Evolutionary conservation across 2,113 vertebrate species (phyloP).

Genomic region (Brachypteracias leptosomus): DNA sequence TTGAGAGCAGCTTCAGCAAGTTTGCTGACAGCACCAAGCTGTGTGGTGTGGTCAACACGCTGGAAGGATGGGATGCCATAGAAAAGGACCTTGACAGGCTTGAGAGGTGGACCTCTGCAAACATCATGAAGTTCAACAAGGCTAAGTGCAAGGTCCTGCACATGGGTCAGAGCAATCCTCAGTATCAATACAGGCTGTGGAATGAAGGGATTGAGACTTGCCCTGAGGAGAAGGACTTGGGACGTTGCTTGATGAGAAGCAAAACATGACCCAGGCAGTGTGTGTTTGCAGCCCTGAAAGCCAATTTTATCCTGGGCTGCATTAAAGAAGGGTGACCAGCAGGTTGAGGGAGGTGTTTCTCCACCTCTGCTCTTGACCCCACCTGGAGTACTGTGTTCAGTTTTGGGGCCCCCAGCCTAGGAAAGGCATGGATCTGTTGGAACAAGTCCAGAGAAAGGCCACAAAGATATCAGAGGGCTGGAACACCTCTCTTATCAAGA

Average conservation of each 20-base stretch:
- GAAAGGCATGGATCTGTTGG: neutral
- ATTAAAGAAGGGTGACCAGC: neutral
- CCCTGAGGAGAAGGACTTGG: neutral
- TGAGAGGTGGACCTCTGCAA: neutral
- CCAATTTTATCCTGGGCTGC: neutral
- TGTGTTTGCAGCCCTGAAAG: neutral
- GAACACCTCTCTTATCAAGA: neutral
- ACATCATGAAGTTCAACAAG: neutral
- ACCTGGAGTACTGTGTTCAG: neutral
- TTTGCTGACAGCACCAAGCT: neutral
- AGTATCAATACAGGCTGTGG: neutral
- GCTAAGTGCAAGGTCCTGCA: neutral
- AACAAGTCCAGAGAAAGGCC: neutral
- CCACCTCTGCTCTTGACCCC: neutral
- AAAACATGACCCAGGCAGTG: neutral
- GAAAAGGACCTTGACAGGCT: neutral
- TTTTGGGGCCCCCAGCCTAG: neutral
- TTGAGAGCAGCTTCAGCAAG: neutral
- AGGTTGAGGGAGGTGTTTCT: neutral
- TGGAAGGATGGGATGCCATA: neutral
- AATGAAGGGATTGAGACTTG: neutral
- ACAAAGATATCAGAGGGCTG: neutral
- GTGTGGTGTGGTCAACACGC: neutral
- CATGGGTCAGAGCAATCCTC: neutral
- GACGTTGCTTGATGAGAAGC: neutral